phyloP scores from a whole-genome alignment of 35 echinoderm and acorn worm genomes.

The Ophioderma brevispina region DNA sequence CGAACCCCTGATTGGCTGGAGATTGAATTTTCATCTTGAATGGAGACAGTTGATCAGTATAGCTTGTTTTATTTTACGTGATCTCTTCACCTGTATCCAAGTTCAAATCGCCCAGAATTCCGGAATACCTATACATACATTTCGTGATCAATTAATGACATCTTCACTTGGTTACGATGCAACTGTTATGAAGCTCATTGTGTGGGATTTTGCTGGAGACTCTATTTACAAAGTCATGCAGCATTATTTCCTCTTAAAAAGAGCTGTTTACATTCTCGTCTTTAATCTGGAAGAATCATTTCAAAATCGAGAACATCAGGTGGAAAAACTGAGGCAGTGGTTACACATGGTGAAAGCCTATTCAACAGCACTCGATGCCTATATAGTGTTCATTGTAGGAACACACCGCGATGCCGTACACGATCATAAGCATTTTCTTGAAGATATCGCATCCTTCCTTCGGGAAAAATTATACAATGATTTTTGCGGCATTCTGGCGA shows the following conservation, averaged over 20 bases:
- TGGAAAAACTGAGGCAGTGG: slow-evolving; percentile 19
- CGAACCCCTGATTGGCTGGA: slow-evolving; percentile 22
- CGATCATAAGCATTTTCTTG: neutral
- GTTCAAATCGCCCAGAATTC: neutral
- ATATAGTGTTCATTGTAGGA: slow-evolving; percentile 44
- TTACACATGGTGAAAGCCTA: slow-evolving; percentile 20
- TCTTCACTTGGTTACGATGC: neutral
- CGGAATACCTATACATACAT: slow-evolving; percentile 23
- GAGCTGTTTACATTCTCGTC: slow-evolving; percentile 29
- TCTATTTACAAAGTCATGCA: slow-evolving; percentile 24
- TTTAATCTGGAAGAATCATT: slow-evolving; percentile 2
- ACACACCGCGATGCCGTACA: slow-evolving; percentile 31
- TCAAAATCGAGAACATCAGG: neutral
- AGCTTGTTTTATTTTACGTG: neutral
- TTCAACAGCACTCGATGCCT: slow-evolving; percentile 5
- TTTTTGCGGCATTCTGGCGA: slow-evolving; percentile 29
- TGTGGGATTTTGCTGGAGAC: slow-evolving; percentile 46
- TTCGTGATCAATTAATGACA: neutral
- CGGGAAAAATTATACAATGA: slow-evolving; percentile 8
- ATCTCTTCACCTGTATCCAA: neutral
- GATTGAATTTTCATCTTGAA: neutral
- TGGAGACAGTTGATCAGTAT: neutral
- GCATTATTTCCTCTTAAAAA: slow-evolving; percentile 4
- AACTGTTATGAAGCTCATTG: slow-evolving; percentile 12
- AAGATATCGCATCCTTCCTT: neutral